These are phyloP conservation scores for Melikaiella ostensackeni DNA, from an alignment of 2,888 invertebrate genomes.

Conservation along the genomic window DNA sequence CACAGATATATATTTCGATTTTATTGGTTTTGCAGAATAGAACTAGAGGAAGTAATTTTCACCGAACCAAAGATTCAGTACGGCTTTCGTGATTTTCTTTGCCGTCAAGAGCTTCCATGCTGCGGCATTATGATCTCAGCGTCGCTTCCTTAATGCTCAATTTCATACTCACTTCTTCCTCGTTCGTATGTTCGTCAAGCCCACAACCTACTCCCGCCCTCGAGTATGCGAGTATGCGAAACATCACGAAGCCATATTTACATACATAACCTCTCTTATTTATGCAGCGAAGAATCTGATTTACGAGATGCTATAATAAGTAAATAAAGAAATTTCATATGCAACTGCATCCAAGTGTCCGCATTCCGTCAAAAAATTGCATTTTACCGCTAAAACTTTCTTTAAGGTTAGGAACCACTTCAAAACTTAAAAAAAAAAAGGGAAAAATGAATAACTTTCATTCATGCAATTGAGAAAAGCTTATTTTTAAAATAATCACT, in stretches of 20 bases:
- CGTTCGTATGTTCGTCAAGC: constrained; percentile 48
- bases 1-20: constrained; percentile 2
- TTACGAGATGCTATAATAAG: constrained; percentile 19
- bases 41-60: constrained; percentile 13
- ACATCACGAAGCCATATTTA: constrained; percentile 22
- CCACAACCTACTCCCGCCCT: too few species aligned
- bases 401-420: background rate
- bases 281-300: constrained; percentile 28
- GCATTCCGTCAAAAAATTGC: background rate
- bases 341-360: background rate
- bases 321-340: constrained; percentile 11
- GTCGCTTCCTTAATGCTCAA: constrained; percentile 59
- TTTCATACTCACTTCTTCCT: constrained; percentile 61
- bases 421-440: too few species aligned
- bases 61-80: background rate
- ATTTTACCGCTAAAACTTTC: background rate
- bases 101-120: constrained; percentile 35
- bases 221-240: background rate
- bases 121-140: constrained; percentile 59
- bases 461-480: too few species aligned
- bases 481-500: too few species aligned
- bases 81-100: background rate
- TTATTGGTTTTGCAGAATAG: background rate
- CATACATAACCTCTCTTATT: constrained; percentile 28
- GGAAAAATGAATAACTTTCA: background rate